Base-by-base conservation (phyloP, 1,140 invertebrate genomes). In the Aphis gossypii region DNA sequence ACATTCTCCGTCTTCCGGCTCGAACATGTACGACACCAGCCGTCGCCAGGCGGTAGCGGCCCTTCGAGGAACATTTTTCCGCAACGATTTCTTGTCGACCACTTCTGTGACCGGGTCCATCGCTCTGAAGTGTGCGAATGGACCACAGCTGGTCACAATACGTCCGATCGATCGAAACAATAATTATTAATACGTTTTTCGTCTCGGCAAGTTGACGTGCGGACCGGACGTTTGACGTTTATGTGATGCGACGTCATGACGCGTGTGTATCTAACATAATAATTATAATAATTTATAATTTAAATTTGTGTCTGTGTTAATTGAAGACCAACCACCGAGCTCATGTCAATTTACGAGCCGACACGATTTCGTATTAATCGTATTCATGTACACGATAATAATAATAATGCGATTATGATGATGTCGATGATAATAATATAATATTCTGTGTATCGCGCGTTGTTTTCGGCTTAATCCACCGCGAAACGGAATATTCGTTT, bases 1-100 rank as follows among this genome's bases (percentile, higher is more conserved):
- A 95, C 97, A 97, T 0, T 97, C 96, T 20, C 97, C 96, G 95
- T 98, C 97, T n/a, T 96, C 96, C 0, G 97, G 97, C 54, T 95
- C 94, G 94, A 97, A 96, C 94, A 98, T 95, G 91, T 97, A 96
- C 23, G 94, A 90, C 0, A 96, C 95, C 41, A 98, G 95, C 56
- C 93, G 95, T 0, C 95, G 94, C 88, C 95, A 95, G 89, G 90
- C 94, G 4, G 87, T 94, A 0, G 95, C 25, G 23, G n/a, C 20
- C 21, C 11, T 21, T 3, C 25, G 91, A 7, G n/a, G 30, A 5
- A 54, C 35, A 14, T 83, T 38, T 48, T 41, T 51, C 38, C 38
- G 1, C 0, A 9, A 30, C 23, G 48, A 41, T 51, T 44, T 35
- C 21, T 86, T 23, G n/a, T 8, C 25, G 9, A 41, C 5, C 0